phyloP scores from a whole-genome alignment of 2,797 vertebrate species.

The Sciurus vulgaris region DNA sequence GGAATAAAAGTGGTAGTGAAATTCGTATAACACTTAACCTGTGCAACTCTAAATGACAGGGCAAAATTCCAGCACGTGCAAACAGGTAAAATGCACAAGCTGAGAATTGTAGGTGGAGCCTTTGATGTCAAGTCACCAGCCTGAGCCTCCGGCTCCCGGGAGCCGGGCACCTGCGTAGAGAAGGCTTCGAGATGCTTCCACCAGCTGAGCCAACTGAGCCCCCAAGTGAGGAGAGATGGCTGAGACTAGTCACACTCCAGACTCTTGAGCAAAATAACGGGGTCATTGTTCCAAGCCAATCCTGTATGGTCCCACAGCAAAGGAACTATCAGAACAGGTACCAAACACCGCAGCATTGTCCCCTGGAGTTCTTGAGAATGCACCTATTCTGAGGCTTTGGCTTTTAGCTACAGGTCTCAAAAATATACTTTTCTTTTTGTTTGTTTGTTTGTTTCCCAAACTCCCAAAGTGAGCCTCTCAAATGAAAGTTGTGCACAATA shows the following conservation, averaged over 20 bases:
- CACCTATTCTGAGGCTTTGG: neutral
- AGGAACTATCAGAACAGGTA: too few relatives aligned
- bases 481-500: neutral
- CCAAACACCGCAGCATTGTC: neutral
- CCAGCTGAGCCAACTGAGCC: neutral
- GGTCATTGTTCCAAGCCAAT: neutral
- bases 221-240: neutral
- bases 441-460: neutral
- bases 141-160: too few relatives aligned
- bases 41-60: neutral
- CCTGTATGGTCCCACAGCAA: neutral
- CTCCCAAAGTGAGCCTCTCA: neutral
- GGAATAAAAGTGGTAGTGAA: neutral
- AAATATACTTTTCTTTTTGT: neutral
- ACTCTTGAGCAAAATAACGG: neutral
- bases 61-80: neutral
- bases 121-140: neutral
- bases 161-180: neutral
- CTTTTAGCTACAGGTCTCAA: neutral
- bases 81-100: neutral
- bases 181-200: neutral
- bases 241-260: neutral
- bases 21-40: neutral
- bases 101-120: neutral
- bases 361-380: neutral